Percentiles rank a stretch among this genome's conserved stretches.
phyloP scores from a whole-genome alignment of 2,113 vertebrate genomes.

The Phalacrocorax brasilianus region DNA sequence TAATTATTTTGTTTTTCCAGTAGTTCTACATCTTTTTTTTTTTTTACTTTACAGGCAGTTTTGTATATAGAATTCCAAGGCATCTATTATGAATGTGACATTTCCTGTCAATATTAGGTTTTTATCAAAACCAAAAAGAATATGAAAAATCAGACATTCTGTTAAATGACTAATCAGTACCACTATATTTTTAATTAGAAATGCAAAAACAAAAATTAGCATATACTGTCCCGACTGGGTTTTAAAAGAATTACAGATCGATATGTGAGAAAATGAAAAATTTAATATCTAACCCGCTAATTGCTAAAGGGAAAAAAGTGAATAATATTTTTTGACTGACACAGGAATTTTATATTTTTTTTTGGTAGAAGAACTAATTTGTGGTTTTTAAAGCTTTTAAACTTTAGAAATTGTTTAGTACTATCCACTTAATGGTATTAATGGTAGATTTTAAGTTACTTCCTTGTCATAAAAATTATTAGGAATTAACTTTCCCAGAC shows the following conservation, averaged over 20 bases:
- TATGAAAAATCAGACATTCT: not conserved
- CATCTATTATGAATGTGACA: not conserved
- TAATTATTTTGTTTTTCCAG: slow-evolving; percentile 1
- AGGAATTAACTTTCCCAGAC: not conserved
- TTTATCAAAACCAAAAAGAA: not conserved
- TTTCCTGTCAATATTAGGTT: not conserved
- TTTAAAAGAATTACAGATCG: not conserved
- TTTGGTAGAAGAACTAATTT: not conserved
- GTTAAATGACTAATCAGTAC: not conserved
- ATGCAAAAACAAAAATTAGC: not conserved
- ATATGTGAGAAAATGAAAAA: not conserved
- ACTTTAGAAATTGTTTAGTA: not conserved
- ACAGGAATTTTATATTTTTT: not conserved
- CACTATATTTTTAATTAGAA: not conserved
- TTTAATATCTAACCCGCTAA: not conserved
- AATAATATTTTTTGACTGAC: not conserved
- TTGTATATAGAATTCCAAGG: not conserved
- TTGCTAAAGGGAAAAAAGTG: not conserved
- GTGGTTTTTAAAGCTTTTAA: not conserved
- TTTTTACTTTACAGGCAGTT: not conserved
- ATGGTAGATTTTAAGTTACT: not conserved
- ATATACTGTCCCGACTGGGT: not conserved
- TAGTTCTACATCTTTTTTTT: not conserved
- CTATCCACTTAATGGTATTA: not conserved
- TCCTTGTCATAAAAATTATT: not conserved